Evolutionary conservation across 1,140 invertebrate species (phyloP).

Genomic region (Cylas formicarius): DNA sequence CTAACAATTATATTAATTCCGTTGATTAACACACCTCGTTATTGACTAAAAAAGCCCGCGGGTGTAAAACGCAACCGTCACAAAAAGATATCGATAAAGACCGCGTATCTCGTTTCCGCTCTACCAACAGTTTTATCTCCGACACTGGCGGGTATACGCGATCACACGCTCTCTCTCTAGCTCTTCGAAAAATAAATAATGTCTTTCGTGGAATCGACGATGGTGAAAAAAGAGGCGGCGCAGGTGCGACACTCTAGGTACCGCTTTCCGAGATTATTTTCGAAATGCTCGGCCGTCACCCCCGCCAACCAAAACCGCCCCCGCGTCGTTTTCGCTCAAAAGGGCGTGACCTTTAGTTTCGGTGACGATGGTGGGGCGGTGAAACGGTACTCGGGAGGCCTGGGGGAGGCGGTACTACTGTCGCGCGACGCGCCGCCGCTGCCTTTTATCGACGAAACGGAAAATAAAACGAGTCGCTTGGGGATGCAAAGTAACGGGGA

Average conservation of each 20-base stretch:
- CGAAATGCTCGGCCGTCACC: conserved; percentile 19
- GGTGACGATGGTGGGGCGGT: background rate
- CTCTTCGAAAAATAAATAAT: too few relatives aligned
- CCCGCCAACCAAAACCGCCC: conserved; percentile 12
- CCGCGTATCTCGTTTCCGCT: background rate
- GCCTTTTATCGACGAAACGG: too few relatives aligned
- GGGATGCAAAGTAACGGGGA: background rate
- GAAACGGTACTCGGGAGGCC: conserved; percentile 1
- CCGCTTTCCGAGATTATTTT: conserved; percentile 8
- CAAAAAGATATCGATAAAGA: background rate
- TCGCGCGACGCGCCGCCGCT: too few relatives aligned
- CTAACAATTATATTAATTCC: conserved; percentile 17
- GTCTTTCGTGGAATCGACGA: conserved; percentile 2
- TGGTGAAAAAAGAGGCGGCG: conserved; percentile 5
- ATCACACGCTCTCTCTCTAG: too few relatives aligned
- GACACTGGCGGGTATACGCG: background rate
- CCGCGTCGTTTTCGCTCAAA: conserved; percentile 9
- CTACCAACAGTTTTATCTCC: background rate
- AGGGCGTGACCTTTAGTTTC: background rate
- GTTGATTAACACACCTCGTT: conserved; percentile 3
- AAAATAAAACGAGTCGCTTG: too few relatives aligned
- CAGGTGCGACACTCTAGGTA: conserved; percentile 1
- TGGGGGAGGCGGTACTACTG: conserved; percentile 10
- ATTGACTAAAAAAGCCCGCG: conserved; percentile 1
- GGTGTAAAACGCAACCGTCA: background rate